Conservation (phyloP, 1,140 invertebrate genomes). For the Pachypsylla venusta region DNA sequence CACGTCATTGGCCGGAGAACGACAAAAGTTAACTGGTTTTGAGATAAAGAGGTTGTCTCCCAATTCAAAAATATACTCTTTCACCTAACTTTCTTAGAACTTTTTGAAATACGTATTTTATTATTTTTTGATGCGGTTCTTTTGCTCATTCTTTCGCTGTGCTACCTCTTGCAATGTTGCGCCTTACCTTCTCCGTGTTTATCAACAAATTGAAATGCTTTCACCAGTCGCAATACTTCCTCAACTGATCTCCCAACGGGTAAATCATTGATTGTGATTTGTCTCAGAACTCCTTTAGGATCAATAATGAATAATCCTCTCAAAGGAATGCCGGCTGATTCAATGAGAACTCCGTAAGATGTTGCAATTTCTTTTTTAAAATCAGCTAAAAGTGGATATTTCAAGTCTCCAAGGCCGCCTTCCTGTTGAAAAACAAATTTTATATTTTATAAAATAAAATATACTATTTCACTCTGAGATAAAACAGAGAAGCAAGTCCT, state of each 20-base stretch:
- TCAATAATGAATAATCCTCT: constrained; percentile 55
- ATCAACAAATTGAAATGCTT: constrained; percentile 86
- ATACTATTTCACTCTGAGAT: neutral
- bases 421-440: constrained; percentile 35
- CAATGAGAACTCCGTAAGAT: constrained; percentile 77
- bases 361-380: constrained; percentile 74
- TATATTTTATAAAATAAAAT: constrained; percentile 7
- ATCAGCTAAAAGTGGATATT: constrained; percentile 85
- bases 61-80: neutral
- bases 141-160: too few species aligned
- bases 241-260: constrained; percentile 87
- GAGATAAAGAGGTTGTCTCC: too few species aligned
- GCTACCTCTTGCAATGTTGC: too few species aligned
- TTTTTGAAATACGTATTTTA: constrained; percentile 61
- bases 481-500: too few species aligned
- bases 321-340: constrained; percentile 69
- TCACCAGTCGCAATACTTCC: constrained; percentile 73
- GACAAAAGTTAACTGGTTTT: constrained; percentile 1
- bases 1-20: too few species aligned
- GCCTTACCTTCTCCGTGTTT: constrained; percentile 77
- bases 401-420: constrained; percentile 78
- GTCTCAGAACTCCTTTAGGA: constrained; percentile 50
- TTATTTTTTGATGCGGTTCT: constrained; percentile 66
- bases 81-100: constrained; percentile 46
- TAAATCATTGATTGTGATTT: constrained; percentile 74